Conservation (phyloP, 2,888 invertebrate genomes). For the Nemapogon koenigi region DNA sequence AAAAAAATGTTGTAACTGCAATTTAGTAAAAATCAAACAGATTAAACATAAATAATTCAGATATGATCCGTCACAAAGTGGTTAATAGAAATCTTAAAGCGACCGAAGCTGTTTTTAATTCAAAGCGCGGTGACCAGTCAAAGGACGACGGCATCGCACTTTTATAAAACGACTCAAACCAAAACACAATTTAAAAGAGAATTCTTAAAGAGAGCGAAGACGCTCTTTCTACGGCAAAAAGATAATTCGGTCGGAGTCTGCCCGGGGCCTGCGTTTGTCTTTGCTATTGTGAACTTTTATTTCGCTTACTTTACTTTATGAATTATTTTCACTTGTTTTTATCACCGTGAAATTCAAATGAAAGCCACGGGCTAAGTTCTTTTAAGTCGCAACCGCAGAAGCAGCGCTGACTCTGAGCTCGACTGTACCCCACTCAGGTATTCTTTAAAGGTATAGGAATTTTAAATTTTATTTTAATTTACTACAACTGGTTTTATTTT, state of each 20-base stretch:
- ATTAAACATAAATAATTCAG: not conserved
- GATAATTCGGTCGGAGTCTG: constrained; percentile 47
- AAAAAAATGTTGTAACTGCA: no score
- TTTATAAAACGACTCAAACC: constrained; percentile 48
- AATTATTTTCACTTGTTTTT: constrained; percentile 59
- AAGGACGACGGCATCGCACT: constrained; percentile 42
- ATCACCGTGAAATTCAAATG: constrained; percentile 43
- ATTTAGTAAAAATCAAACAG: no score
- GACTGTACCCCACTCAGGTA: no score
- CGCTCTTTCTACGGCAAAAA: constrained; percentile 39
- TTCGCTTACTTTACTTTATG: constrained; percentile 42
- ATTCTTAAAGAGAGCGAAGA: constrained; percentile 60
- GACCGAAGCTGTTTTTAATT: constrained; percentile 39
- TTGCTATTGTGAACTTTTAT: constrained; percentile 60
- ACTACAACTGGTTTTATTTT: no score
- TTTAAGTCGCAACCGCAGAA: constrained; percentile 20
- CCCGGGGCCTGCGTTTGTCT: constrained; percentile 52
- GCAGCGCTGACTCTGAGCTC: no score
- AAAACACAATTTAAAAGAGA: constrained; percentile 60
- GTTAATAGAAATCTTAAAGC: constrained; percentile 4
- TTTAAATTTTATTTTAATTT: no score
- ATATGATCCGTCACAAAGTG: not conserved
- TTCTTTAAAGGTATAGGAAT: no score
- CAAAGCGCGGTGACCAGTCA: constrained; percentile 38
- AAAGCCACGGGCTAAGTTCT: constrained; percentile 23